These are phyloP conservation scores for Pseudoatta argentina DNA, from an alignment of 1,140 invertebrate species.

Conservation along the genomic window DNA sequence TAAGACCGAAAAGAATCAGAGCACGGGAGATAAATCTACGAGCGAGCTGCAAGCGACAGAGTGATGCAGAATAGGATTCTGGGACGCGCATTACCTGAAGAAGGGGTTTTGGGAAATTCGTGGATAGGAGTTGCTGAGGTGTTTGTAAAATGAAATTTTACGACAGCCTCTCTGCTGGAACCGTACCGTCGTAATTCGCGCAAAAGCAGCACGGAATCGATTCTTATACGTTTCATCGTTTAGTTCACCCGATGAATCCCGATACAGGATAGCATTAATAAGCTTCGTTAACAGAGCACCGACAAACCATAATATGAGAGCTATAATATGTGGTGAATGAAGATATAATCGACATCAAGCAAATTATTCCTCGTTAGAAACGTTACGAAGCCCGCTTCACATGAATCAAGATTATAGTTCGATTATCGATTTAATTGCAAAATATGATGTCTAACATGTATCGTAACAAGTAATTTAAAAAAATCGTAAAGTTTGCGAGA, in stretches of 20 bases:
- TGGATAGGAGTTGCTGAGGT: slow-evolving; percentile 16
- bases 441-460: background rate
- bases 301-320: background rate
- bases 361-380: slow-evolving; percentile 37
- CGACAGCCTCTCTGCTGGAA: slow-evolving; percentile 14
- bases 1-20: slow-evolving; percentile 10
- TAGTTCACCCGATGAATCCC: background rate
- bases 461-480: background rate
- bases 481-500: background rate
- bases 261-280: background rate
- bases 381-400: slow-evolving; percentile 9
- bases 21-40: slow-evolving; percentile 41
- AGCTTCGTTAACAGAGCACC: slow-evolving; percentile 15
- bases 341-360: slow-evolving; percentile 38
- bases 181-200: slow-evolving; percentile 20
- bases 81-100: slow-evolving; percentile 39
- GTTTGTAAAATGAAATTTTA: slow-evolving; percentile 52
- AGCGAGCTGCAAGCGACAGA: slow-evolving; percentile 54
- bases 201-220: slow-evolving; percentile 34
- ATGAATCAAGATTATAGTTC: background rate
- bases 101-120: slow-evolving; percentile 47
- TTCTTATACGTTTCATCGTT: slow-evolving; percentile 19
- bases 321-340: slow-evolving; percentile 31
- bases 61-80: slow-evolving; percentile 47
- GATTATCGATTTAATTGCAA: background rate